Evolutionary conservation across 2,113 vertebrate genomes (phyloP), one percentile per base, ranked within the genome.

Genomic region (Pristiophorus japonicus): DNA sequence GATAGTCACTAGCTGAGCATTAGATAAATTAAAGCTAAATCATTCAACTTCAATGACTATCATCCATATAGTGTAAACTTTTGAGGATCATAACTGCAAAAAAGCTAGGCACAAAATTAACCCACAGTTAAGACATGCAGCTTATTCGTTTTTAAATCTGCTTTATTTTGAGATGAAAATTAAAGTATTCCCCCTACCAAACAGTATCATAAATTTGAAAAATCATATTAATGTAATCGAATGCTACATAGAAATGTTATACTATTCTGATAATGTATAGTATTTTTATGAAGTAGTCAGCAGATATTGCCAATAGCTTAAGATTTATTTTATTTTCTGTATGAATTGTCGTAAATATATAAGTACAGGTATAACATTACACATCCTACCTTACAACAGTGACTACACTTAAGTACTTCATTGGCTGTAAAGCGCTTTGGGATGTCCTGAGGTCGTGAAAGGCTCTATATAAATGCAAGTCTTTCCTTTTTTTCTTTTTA

Each of bases 211-310:
- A 94, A 70, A 47, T 67, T 70, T 65, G 24, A 51, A 94, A 34
- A 94, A 30, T 45, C 38, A 47, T 87, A 51, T 67, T 91, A 92
- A 85, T 90, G 87, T 51, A 62, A 90, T 59, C 24, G 3, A 67
- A 67, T 47, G 45, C 2, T 94, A 27, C 65, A 94, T 94, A 45
- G 92, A 94, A 94, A 66, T 94, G 63, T 67, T 94, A 94, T 47
- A 51, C 65, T 34, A 18, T 94, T 70, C 65, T 70, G 12, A 27
- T 70, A 38, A 94, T 94, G 65, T 70, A 70, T 94, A 67, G 34
- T 70, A 94, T 94, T 94, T 90, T 51, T 51, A 93, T 93, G 93
- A 94, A 67, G 66, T 94, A 94, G 66, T 27, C 24, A 70, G 30
- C 38, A 94, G 63, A 94, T 94, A 73, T 94, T 47, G 92, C 42